Evolutionary conservation across 2,113 vertebrate genomes (phyloP).

Genomic region (Ivindomyrus marchei): DNA sequence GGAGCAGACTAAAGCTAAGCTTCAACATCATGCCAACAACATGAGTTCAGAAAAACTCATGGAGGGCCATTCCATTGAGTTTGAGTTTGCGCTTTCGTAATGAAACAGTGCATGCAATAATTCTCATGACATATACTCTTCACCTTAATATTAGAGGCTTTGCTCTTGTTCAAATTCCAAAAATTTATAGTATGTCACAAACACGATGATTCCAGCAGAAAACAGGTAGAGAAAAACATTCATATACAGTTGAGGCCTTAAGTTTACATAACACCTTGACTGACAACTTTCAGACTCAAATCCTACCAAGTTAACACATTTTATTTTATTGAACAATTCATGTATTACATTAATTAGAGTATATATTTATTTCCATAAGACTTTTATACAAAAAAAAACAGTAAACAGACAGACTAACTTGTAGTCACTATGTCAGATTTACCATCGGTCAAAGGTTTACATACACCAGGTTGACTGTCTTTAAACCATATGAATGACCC

Average conservation of each 20-base stretch:
- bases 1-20: not conserved
- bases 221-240: not conserved
- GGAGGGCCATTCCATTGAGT: not conserved
- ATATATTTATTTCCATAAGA: not conserved
- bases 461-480: not conserved
- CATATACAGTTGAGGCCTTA: not conserved
- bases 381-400: not conserved
- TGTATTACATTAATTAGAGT: not conserved
- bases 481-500: not conserved
- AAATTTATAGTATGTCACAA: not conserved
- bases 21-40: not conserved
- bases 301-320: not conserved
- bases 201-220: not conserved
- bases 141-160: not conserved
- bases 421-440: not conserved
- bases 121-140: not conserved
- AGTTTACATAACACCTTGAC: not conserved
- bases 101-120: not conserved
- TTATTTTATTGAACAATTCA: not conserved
- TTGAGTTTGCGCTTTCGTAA: not conserved
- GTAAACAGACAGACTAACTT: not conserved
- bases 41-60: not conserved
- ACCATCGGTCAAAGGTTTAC: not conserved
- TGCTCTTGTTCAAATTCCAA: not conserved
- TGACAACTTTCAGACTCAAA: no score